These are phyloP conservation scores for Unio pictorum DNA, from an alignment of 2,888 invertebrate genomes.

Conservation along the genomic window DNA sequence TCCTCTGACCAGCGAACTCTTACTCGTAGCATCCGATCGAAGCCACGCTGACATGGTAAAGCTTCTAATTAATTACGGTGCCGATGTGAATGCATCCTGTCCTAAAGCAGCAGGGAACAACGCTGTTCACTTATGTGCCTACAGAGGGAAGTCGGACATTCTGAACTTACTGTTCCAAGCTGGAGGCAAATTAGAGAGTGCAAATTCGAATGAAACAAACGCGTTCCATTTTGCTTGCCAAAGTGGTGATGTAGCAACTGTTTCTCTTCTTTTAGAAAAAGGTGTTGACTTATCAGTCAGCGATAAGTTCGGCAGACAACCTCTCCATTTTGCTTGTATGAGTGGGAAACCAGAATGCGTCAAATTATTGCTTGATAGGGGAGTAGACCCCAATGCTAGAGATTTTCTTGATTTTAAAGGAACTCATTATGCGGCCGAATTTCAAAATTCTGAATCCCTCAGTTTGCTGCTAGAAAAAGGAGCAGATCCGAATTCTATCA, in stretches of 20 bases:
- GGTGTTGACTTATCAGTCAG: slow-evolving; percentile 6
- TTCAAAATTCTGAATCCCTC: slow-evolving; percentile 3
- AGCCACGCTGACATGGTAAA: slow-evolving; percentile 5
- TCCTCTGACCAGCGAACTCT: background rate
- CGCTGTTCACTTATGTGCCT: slow-evolving; percentile 10
- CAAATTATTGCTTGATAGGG: slow-evolving; percentile 3
- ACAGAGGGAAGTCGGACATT: slow-evolving; percentile 3
- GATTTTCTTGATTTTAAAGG: slow-evolving; percentile 1
- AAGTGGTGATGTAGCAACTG: slow-evolving; percentile 1
- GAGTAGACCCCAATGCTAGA: slow-evolving; percentile 4
- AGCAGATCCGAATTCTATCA: slow-evolving; percentile 9
- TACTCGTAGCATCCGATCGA: slow-evolving; percentile 2
- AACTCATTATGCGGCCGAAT: slow-evolving; percentile 7
- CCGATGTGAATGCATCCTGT: slow-evolving; percentile 7
- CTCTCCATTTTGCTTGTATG: slow-evolving; percentile 7
- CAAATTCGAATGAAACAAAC: background rate
- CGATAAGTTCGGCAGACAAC: slow-evolving; percentile 1
- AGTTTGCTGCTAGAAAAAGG: slow-evolving; percentile 2
- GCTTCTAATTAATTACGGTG: slow-evolving; percentile 4
- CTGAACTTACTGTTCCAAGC: slow-evolving; percentile 1
- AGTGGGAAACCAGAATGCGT: slow-evolving; percentile 4
- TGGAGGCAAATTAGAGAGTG: slow-evolving; percentile 1
- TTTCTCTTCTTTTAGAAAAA: background rate
- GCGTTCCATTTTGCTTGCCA: slow-evolving; percentile 6
- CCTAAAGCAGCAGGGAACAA: background rate